A percentile compares a stretch with the other conserved stretches of the same genome.
These are phyloP conservation scores for Sebastes oblongus DNA, from an alignment of 2,797 vertebrate genomes.

Conservation along the genomic window DNA sequence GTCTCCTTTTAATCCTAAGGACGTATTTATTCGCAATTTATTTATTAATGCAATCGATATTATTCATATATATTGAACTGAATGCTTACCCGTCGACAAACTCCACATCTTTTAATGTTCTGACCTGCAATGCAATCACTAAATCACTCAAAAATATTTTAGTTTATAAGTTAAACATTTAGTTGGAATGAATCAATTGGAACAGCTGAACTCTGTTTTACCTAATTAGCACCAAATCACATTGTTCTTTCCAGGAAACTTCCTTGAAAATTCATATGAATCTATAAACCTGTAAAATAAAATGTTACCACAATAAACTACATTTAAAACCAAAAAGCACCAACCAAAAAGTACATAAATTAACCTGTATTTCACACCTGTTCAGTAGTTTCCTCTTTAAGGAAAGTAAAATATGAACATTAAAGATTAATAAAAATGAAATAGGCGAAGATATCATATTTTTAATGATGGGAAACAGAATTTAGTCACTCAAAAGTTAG, in stretches of 20 bases:
- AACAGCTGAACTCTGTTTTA: background rate
- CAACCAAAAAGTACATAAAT: background rate
- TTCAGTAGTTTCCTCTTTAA: background rate
- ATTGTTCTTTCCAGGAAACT: background rate
- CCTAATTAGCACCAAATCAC: background rate
- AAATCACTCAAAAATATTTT: background rate
- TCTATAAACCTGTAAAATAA: background rate
- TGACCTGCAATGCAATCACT: background rate
- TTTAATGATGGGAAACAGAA: background rate
- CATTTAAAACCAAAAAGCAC: background rate
- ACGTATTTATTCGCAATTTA: no score
- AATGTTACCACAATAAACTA: background rate
- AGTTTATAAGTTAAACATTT: background rate
- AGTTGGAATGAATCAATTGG: background rate
- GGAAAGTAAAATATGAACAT: background rate
- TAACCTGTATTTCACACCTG: background rate
- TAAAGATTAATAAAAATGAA: background rate
- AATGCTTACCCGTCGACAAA: background rate
- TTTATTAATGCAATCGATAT: no score
- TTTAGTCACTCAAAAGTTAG: background rate
- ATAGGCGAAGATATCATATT: background rate
- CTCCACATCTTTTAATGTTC: background rate
- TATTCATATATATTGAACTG: no score
- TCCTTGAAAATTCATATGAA: background rate
- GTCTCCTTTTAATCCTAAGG: no score